Evolutionary conservation across 2,113 vertebrate species (phyloP).

Genomic region (Xenotilapia flavipinnis): DNA sequence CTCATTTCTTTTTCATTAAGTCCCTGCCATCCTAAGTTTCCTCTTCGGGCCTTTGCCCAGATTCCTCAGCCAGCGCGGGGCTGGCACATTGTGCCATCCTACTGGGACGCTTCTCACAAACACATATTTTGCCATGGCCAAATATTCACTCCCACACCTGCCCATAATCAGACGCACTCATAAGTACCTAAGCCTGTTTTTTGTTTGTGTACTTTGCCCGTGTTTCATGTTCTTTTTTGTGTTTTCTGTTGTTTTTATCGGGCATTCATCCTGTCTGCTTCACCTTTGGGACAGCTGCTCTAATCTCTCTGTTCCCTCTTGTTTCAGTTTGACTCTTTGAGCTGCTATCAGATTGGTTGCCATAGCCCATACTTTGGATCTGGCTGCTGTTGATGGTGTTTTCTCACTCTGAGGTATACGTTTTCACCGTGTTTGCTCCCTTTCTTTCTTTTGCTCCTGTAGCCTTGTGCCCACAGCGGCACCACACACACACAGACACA

Average conservation of each 20-base stretch:
- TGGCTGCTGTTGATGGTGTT: not conserved
- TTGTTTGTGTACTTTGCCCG: not conserved
- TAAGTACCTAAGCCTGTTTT: not conserved
- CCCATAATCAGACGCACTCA: not conserved
- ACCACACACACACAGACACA: not conserved
- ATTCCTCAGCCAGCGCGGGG: not conserved
- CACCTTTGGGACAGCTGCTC: not conserved
- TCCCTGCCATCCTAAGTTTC: not conserved
- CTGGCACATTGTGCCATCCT: not conserved
- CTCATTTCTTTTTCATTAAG: not conserved
- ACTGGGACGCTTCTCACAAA: not conserved
- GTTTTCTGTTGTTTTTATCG: not conserved
- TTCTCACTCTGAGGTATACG: not conserved
- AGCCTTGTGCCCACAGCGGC: not conserved
- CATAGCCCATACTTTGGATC: not conserved
- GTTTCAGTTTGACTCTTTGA: slow-evolving; percentile 13
- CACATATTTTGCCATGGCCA: not conserved
- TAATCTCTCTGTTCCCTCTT: slow-evolving; percentile 24
- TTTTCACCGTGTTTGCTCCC: not conserved
- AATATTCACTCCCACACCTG: not conserved
- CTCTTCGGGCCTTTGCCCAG: slow-evolving; percentile 2
- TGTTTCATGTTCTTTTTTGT: not conserved
- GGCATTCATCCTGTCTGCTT: not conserved
- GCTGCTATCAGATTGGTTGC: slow-evolving; percentile 8
- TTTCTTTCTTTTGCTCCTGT: not conserved